phyloP scores from a whole-genome alignment of 2,888 invertebrate species.

The Drosophila anomelani region DNA sequence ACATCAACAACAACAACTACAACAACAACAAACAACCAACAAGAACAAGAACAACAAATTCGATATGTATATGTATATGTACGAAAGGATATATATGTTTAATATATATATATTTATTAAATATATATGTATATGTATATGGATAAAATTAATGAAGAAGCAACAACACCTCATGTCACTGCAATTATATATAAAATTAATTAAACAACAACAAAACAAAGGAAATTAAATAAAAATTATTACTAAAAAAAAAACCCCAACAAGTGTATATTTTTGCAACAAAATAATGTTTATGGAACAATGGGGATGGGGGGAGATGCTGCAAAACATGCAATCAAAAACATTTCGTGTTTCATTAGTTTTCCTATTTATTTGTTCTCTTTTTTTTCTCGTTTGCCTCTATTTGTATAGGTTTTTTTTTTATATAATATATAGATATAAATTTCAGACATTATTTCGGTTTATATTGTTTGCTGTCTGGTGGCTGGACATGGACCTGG shows the following conservation, averaged over 20 bases:
- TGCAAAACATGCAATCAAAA: slow-evolving; percentile 37
- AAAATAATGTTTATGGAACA: slow-evolving; percentile 9
- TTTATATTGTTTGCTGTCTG: slow-evolving; percentile 29
- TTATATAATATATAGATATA: not conserved
- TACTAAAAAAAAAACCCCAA: slow-evolving; percentile 66
- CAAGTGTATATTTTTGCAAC: slow-evolving; percentile 6
- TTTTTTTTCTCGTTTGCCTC: not conserved
- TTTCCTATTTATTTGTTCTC: slow-evolving; percentile 19
- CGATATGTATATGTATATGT: slow-evolving; percentile 47
- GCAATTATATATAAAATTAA: slow-evolving; percentile 82
- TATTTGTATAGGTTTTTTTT: slow-evolving; percentile 1
- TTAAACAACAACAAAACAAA: slow-evolving; percentile 77
- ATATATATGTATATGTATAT: slow-evolving; percentile 55
- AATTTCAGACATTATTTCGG: slow-evolving; percentile 13
- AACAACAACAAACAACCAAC: slow-evolving; percentile 32
- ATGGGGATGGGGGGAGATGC: not conserved
- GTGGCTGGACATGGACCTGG: slow-evolving; percentile 2
- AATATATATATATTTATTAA: slow-evolving; percentile 45
- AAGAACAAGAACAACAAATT: slow-evolving; percentile 52
- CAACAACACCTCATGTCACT: slow-evolving; percentile 83
- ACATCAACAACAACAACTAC: slow-evolving; percentile 38
- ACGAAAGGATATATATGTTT: slow-evolving; percentile 45
- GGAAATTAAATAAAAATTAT: slow-evolving; percentile 77
- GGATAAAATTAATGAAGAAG: slow-evolving; percentile 70
- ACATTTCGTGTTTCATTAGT: slow-evolving; percentile 34